phyloP scores from a whole-genome alignment of 1,140 invertebrate genomes.

The Asbolus verrucosus region DNA sequence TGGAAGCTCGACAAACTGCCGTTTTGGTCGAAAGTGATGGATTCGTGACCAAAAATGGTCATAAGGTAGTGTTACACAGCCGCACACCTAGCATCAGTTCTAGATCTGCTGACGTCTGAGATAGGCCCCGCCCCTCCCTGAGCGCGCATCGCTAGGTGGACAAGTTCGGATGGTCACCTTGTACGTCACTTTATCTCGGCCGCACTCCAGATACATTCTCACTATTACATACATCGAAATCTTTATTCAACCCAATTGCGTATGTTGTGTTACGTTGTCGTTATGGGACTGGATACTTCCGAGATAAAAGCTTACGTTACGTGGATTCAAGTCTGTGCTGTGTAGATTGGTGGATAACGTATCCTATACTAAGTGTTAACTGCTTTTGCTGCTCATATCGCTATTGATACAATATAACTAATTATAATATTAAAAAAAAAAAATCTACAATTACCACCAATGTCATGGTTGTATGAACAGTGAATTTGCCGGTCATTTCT shows the following conservation, averaged over 20 bases:
- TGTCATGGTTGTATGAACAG: constrained; percentile 55
- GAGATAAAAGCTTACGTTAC: constrained; percentile 57
- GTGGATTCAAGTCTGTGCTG: constrained; percentile 61
- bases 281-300: constrained; percentile 48
- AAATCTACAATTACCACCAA: neutral
- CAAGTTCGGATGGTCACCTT: constrained; percentile 47
- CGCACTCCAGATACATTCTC: constrained; percentile 29
- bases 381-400: constrained; percentile 62
- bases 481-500: constrained; percentile 37
- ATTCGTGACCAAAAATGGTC: constrained; percentile 84
- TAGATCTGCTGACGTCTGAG: constrained; percentile 84
- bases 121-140: constrained; percentile 71
- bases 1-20: constrained; percentile 74
- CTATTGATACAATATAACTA: constrained; percentile 54
- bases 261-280: constrained; percentile 36
- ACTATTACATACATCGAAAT: constrained; percentile 51
- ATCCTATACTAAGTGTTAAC: constrained; percentile 60
- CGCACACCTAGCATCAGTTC: constrained; percentile 85
- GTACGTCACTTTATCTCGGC: constrained; percentile 48
- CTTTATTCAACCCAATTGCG: constrained; percentile 33
- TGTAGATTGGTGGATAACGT: constrained; percentile 65
- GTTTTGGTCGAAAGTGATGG: constrained; percentile 87
- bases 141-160: constrained; percentile 56
- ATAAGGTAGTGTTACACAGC: constrained; percentile 89
- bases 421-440: constrained; percentile 29